Conservation (phyloP, 2,888 invertebrate genomes). For the Vannuccia rotundouncinata region DNA sequence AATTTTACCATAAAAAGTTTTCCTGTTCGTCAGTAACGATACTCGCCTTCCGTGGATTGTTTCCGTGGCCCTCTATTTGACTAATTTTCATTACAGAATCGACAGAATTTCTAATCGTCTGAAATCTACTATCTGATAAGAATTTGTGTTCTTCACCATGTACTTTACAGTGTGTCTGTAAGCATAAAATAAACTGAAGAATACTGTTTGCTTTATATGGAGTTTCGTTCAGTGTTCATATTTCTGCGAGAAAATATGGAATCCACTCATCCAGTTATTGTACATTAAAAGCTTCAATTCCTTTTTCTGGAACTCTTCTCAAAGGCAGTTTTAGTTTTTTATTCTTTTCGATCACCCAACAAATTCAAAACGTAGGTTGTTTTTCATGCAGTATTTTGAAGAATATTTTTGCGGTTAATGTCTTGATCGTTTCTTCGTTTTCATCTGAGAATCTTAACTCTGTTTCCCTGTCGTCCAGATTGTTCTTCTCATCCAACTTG, state of each 20-base stretch:
- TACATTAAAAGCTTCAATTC: not conserved
- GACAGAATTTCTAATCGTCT: constrained; percentile 9
- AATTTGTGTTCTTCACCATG: constrained; percentile 18
- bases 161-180: constrained; percentile 22
- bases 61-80: constrained; percentile 2
- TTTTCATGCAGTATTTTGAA: not conserved
- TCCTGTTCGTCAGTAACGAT: constrained; percentile 7
- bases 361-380: not conserved
- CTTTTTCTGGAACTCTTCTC: not conserved
- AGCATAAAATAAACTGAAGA: constrained; percentile 19
- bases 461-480: not conserved
- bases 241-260: not conserved
- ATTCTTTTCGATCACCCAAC: not conserved
- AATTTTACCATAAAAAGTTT: constrained; percentile 19
- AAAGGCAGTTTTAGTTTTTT: not conserved
- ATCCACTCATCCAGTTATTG: not conserved
- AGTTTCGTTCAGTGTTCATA: not conserved
- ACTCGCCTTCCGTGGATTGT: not conserved
- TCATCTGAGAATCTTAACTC: not conserved
- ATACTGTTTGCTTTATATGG: constrained; percentile 7
- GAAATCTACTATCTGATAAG: constrained; percentile 8
- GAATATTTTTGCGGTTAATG: not conserved
- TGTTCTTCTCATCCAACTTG: not conserved
- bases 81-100: constrained; percentile 7
- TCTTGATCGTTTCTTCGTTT: not conserved